Percentiles rank a stretch among this genome's conserved stretches.
phyloP scores from a whole-genome alignment of 2,113 vertebrate species.

The Theristicus caerulescens region DNA sequence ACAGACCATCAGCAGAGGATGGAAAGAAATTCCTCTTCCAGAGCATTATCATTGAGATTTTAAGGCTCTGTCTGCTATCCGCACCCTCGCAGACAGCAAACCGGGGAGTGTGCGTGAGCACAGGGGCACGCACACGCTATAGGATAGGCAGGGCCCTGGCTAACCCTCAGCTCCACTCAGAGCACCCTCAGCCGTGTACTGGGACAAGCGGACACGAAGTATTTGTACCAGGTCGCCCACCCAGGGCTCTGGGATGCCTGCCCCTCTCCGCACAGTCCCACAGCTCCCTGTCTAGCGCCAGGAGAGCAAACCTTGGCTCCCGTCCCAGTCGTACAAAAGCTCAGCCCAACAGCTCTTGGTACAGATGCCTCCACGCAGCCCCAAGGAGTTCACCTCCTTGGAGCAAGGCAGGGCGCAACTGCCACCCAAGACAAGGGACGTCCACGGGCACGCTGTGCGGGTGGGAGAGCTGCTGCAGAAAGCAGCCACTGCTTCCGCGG shows the following conservation, averaged over 20 bases:
- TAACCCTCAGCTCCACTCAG: neutral
- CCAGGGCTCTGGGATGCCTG: neutral
- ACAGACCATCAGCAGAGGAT: neutral
- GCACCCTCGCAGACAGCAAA: neutral
- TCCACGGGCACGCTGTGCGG: accelerated
- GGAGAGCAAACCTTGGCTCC: neutral
- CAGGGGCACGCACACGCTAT: accelerated
- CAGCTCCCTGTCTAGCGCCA: neutral
- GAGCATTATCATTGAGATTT: neutral
- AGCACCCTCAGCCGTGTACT: neutral
- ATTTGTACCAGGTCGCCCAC: neutral
- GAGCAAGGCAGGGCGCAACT: neutral
- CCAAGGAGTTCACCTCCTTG: neutral
- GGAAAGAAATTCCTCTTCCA: neutral
- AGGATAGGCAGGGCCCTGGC: neutral
- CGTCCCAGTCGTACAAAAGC: neutral
- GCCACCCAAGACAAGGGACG: neutral
- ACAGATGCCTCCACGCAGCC: neutral
- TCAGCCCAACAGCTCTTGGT: neutral
- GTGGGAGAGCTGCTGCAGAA: neutral
- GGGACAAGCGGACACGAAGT: neutral
- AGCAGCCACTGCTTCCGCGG: neutral
- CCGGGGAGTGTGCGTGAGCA: neutral
- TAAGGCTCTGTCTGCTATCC: neutral
- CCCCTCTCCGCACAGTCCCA: neutral